Evolutionary conservation across 2,797 vertebrate species (phyloP).

Genomic region (Kryptolebias ocellatus): DNA sequence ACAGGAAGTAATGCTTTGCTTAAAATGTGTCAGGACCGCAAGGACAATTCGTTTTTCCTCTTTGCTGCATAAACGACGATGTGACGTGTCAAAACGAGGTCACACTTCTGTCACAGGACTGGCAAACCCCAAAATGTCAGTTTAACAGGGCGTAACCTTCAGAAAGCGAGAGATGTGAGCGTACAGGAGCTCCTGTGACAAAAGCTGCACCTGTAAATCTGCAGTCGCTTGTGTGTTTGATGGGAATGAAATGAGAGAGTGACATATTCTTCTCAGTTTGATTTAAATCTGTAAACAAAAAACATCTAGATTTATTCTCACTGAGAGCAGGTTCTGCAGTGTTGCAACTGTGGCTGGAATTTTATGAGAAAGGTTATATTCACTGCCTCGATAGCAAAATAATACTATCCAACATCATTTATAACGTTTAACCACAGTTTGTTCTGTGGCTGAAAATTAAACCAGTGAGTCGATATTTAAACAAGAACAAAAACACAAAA

Average conservation of each 20-base stretch:
- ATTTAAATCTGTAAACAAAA: background rate
- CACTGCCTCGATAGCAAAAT: background rate
- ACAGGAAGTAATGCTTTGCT: background rate
- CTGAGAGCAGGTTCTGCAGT: background rate
- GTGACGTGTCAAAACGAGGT: conserved; percentile 35
- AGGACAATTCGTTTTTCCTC: background rate
- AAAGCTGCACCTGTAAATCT: conserved; percentile 10
- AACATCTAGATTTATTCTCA: background rate
- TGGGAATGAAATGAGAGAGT: conserved; percentile 13
- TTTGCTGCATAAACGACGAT: background rate
- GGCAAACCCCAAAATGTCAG: conserved; percentile 73
- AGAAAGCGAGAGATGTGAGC: background rate
- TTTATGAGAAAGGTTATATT: background rate
- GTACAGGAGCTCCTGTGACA: conserved; percentile 4
- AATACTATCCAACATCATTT: background rate
- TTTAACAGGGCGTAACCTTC: conserved; percentile 50
- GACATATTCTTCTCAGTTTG: background rate
- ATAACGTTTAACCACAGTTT: too few species aligned
- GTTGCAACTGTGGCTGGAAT: too few species aligned
- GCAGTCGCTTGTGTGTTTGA: background rate
- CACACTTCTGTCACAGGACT: conserved; percentile 10
- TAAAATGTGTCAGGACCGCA: background rate
- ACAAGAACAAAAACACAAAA: too few species aligned
- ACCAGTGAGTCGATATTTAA: too few species aligned
- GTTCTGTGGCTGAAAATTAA: too few species aligned